These are phyloP conservation scores for Eubucco bourcierii DNA, from an alignment of 2,113 vertebrate species.

Conservation along the genomic window DNA sequence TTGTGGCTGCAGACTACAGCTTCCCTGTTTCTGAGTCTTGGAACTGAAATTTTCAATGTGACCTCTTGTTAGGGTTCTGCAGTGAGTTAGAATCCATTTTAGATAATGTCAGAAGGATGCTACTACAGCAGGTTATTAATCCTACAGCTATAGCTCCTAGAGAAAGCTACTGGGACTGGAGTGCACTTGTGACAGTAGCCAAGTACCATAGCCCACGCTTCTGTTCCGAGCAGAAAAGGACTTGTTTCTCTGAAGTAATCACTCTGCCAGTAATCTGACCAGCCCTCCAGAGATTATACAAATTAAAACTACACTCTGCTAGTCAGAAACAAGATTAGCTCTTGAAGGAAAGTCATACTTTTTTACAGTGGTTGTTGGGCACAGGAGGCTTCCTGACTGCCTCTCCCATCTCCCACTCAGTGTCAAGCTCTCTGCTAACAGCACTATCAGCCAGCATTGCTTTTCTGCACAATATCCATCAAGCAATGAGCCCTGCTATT, in stretches of 20 bases:
- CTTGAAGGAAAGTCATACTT: neutral
- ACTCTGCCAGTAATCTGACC: neutral
- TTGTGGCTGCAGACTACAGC: neutral
- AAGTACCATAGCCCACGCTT: fast-evolving
- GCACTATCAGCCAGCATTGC: conserved; percentile 16
- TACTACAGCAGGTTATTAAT: neutral
- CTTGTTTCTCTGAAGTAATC: neutral
- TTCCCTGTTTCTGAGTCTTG: neutral
- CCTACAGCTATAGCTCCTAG: neutral
- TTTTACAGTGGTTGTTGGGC: neutral
- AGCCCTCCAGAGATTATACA: neutral
- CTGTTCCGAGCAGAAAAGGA: neutral
- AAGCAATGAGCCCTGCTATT: conserved; percentile 39
- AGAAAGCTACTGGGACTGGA: neutral
- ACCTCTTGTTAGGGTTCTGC: neutral
- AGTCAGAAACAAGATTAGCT: neutral
- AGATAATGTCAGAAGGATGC: neutral
- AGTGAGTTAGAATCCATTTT: neutral
- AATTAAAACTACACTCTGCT: neutral
- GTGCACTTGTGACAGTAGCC: neutral
- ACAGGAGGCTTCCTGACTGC: neutral
- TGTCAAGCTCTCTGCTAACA: neutral
- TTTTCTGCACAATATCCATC: conserved; percentile 49
- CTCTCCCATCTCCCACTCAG: neutral
- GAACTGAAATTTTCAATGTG: neutral